A percentile compares a stretch with the other conserved stretches of the same genome.
Conservation (phyloP, 2,888 invertebrate species). For the Apamea sordens region DNA sequence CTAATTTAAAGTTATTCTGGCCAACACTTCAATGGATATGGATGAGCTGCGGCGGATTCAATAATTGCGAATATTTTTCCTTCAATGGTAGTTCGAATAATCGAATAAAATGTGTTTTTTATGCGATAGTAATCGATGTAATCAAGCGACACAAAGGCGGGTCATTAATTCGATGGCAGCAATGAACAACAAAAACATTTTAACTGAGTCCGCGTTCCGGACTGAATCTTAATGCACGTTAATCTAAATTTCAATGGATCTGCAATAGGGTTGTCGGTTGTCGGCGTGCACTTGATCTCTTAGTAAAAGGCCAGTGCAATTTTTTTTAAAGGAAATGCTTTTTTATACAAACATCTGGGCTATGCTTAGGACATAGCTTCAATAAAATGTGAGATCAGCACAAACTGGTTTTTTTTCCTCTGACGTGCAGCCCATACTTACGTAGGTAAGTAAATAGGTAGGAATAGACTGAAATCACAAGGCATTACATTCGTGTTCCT, state of each 20-base stretch:
- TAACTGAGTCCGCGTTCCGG: conserved; percentile 68
- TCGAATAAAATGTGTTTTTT: conserved; percentile 41
- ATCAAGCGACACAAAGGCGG: conserved; percentile 71
- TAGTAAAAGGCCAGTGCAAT: neutral
- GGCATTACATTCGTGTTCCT: no score
- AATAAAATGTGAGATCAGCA: no score
- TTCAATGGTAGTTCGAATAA: conserved; percentile 35
- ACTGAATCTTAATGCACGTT: conserved; percentile 76
- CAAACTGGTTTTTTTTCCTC: no score
- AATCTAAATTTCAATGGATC: conserved; percentile 80
- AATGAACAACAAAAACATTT: conserved; percentile 80
- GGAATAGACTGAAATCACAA: no score
- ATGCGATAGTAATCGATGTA: conserved; percentile 68
- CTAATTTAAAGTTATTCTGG: conserved; percentile 64
- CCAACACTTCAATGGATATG: conserved; percentile 50
- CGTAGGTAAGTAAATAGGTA: no score
- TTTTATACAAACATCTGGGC: neutral
- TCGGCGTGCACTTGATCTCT: conserved; percentile 24
- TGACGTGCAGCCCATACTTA: no score
- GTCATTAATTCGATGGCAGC: conserved; percentile 71
- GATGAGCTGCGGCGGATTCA: conserved; percentile 45
- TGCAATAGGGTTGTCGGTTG: conserved; percentile 63
- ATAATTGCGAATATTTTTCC: conserved; percentile 38
- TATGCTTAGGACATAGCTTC: neutral
- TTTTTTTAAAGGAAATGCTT: neutral